Percentiles rank a stretch among this genome's conserved stretches.
phyloP scores from a whole-genome alignment of 2,888 invertebrate species.

The Clistopyga incitator region DNA sequence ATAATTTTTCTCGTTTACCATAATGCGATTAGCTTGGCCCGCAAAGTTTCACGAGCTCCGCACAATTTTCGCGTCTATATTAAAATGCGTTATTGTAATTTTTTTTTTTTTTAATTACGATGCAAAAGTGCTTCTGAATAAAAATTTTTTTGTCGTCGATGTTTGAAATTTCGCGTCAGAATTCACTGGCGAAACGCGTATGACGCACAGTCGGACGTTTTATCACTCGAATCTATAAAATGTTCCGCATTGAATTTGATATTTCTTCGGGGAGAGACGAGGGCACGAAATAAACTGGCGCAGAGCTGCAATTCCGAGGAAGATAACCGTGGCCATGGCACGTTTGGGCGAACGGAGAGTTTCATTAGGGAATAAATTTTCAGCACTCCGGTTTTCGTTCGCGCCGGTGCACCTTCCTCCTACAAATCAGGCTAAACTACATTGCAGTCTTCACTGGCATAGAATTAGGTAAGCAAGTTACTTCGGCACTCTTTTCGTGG shows the following conservation, averaged over 20 bases:
- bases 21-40: neutral
- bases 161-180: neutral
- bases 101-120: neutral
- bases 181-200: neutral
- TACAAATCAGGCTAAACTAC: conserved; percentile 2
- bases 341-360: neutral
- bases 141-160: neutral
- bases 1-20: neutral
- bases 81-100: neutral
- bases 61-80: neutral
- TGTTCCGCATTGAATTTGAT: neutral
- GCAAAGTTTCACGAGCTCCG: neutral
- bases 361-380: conserved; percentile 49
- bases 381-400: conserved; percentile 23
- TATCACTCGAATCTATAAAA: neutral
- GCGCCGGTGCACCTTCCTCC: neutral
- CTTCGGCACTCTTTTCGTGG: neutral
- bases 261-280: neutral
- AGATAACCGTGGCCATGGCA: neutral
- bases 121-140: neutral
- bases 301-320: conserved; percentile 33
- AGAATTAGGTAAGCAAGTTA: conserved; percentile 8
- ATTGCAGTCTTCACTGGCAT: conserved; percentile 30
- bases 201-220: neutral
- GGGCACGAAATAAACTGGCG: conserved; percentile 10